Evolutionary conservation across 2,888 invertebrate genomes (phyloP).

Genomic region (Calameuta filiformis): DNA sequence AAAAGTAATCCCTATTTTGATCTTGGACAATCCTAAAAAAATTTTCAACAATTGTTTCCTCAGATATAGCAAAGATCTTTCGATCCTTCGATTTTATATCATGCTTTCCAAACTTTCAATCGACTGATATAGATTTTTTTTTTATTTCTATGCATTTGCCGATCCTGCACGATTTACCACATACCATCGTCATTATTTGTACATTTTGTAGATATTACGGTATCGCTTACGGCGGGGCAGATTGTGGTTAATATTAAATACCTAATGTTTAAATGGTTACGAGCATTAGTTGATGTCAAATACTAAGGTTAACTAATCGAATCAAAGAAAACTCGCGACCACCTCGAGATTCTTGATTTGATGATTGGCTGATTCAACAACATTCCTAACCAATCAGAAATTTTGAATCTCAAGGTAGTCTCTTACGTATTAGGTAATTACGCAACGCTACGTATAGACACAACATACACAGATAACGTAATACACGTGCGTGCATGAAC

Average conservation of each 20-base stretch:
- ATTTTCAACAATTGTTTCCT: background rate
- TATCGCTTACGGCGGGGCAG: constrained; percentile 13
- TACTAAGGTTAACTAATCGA: background rate
- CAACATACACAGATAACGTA: background rate
- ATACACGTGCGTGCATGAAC: background rate
- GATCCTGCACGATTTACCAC: constrained; percentile 1
- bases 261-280: constrained; percentile 15
- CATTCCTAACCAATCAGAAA: background rate
- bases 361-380: background rate
- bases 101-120: background rate
- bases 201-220: constrained; percentile 49
- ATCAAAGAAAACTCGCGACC: background rate
- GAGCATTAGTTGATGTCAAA: constrained; percentile 13
- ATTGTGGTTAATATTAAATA: constrained; percentile 18
- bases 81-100: background rate
- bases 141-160: background rate
- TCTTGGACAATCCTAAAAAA: background rate
- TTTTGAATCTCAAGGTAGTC: background rate
- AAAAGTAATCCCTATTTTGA: background rate
- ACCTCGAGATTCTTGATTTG: background rate
- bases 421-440: background rate
- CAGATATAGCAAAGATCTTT: background rate
- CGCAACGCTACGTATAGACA: background rate
- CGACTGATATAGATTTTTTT: background rate
- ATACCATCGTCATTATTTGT: constrained; percentile 39